Conservation (phyloP, 2,888 invertebrate genomes). For the Melinaea marsaeus region DNA sequence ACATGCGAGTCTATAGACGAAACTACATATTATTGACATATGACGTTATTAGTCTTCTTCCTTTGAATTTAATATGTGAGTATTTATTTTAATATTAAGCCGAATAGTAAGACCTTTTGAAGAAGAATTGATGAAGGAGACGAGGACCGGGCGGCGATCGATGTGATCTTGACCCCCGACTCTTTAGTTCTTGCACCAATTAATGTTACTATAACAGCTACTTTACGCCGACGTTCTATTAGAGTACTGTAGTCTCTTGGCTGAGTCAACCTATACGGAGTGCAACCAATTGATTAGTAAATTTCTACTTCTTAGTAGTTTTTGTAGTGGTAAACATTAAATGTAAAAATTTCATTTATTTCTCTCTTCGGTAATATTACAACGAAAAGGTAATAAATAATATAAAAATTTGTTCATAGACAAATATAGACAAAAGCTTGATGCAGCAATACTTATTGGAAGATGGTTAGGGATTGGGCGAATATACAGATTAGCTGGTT, state of each 20-base stretch:
- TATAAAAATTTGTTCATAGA: slow-evolving; percentile 37
- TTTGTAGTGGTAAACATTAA: too few species aligned
- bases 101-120: neutral
- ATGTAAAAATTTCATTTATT: too few species aligned
- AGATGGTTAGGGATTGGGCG: slow-evolving; percentile 57
- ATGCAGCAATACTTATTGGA: slow-evolving; percentile 37
- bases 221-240: too few species aligned
- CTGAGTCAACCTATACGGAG: too few species aligned
- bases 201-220: too few species aligned
- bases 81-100: slow-evolving; percentile 22
- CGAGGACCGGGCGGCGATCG: too few species aligned
- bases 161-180: too few species aligned
- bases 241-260: too few species aligned
- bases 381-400: neutral
- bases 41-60: slow-evolving; percentile 50
- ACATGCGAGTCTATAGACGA: slow-evolving; percentile 54
- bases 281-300: too few species aligned
- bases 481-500: slow-evolving; percentile 55
- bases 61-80: slow-evolving; percentile 52
- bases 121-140: too few species aligned
- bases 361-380: neutral
- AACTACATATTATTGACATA: slow-evolving; percentile 41
- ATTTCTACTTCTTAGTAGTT: too few species aligned
- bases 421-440: slow-evolving; percentile 31
- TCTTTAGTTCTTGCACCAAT: too few species aligned